A percentile compares a stretch with the other conserved stretches of the same genome.
Conservation (phyloP, 2,113 vertebrate species). For the Eolophus roseicapilla region DNA sequence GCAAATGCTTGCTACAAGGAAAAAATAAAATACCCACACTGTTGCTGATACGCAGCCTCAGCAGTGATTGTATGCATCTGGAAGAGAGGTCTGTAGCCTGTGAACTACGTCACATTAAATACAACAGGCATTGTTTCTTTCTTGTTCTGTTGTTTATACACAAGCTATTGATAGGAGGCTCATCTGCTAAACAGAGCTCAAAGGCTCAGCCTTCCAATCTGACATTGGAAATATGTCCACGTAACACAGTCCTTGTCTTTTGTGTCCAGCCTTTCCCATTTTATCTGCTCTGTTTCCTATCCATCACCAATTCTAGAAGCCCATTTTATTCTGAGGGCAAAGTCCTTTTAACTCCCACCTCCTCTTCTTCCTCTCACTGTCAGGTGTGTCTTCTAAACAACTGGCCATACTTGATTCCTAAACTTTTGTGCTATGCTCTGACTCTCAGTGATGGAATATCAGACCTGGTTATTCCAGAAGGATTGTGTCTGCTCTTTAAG, state of each 20-base stretch:
- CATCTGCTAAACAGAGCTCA: background rate
- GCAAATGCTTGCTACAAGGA: background rate
- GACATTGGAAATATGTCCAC: background rate
- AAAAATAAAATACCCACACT: background rate
- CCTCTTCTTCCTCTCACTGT: background rate
- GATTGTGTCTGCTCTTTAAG: background rate
- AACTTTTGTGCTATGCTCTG: background rate
- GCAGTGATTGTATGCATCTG: background rate
- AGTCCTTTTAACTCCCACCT: background rate
- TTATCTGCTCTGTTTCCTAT: background rate
- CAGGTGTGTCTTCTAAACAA: background rate
- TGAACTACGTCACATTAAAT: background rate
- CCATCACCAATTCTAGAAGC: background rate
- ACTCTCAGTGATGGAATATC: background rate
- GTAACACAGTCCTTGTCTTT: background rate
- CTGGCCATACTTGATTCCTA: background rate
- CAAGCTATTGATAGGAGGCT: background rate
- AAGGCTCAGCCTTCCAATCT: background rate
- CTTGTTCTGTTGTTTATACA: background rate
- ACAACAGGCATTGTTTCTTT: background rate
- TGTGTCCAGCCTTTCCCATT: background rate
- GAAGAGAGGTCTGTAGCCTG: background rate
- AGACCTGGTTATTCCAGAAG: background rate
- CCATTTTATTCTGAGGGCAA: background rate
- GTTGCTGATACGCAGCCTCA: background rate